Evolutionary conservation across 2,113 vertebrate genomes (phyloP).

Genomic region (Pterocles orientalis): DNA sequence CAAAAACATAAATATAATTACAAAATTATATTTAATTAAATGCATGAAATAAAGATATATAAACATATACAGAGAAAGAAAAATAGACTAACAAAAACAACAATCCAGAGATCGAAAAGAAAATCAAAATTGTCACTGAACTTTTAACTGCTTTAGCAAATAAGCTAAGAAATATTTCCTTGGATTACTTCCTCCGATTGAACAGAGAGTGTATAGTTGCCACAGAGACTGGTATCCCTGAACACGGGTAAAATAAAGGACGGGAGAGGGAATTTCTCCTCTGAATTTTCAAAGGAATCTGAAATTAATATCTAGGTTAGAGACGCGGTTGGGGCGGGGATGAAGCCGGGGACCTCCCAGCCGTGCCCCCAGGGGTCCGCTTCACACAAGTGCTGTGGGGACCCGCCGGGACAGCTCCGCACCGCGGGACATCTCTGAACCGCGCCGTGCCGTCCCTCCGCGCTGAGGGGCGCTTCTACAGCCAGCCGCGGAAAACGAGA

Average conservation of each 20-base stretch:
- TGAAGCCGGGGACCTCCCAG: neutral
- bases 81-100: neutral
- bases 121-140: neutral
- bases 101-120: rapidly evolving
- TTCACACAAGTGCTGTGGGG: neutral
- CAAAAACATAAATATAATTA: neutral
- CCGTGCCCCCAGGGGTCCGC: neutral
- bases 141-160: neutral
- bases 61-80: neutral
- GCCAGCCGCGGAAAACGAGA: neutral
- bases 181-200: neutral
- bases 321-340: neutral
- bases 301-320: rapidly evolving
- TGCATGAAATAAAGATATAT: neutral
- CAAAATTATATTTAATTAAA: neutral
- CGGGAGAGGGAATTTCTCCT: neutral
- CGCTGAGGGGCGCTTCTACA: neutral
- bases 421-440: too few species aligned
- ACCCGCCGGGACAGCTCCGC: neutral
- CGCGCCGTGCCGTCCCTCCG: neutral
- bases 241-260: neutral
- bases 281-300: neutral
- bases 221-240: neutral
- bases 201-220: neutral
- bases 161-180: neutral